Conservation (phyloP, 2,888 invertebrate genomes). For the Dinocampus coccinellae region DNA sequence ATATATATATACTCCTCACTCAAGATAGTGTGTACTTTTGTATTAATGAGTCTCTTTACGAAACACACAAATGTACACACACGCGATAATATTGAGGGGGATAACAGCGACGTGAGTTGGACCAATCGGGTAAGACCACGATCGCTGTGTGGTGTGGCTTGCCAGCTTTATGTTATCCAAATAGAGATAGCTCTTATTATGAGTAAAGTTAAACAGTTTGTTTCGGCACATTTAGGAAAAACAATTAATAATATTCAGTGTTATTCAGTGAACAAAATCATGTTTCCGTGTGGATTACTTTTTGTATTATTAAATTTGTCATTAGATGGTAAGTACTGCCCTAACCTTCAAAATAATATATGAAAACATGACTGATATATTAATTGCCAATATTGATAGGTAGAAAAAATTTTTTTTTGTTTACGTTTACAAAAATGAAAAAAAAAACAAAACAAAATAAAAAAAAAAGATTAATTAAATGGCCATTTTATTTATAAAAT, state of each 20-base stretch:
- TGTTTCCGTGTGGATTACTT: constrained; percentile 62
- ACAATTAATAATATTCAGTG: constrained; percentile 8
- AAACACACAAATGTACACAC: too few relatives aligned
- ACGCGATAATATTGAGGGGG: neutral
- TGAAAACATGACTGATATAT: too few relatives aligned
- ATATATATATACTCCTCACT: too few relatives aligned
- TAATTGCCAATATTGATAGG: too few relatives aligned
- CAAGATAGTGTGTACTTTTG: too few relatives aligned
- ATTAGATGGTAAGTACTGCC: constrained; percentile 58
- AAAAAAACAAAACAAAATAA: too few relatives aligned
- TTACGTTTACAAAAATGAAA: too few relatives aligned
- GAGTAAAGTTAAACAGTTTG: constrained; percentile 32
- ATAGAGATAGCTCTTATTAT: constrained; percentile 49
- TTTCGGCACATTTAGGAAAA: neutral
- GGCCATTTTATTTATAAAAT: constrained; percentile 15
- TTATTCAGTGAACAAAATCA: constrained; percentile 45
- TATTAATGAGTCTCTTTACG: too few relatives aligned
- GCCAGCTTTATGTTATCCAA: constrained; percentile 59
- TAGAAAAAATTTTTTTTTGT: too few relatives aligned
- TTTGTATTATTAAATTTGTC: constrained; percentile 61
- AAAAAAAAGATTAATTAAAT: neutral
- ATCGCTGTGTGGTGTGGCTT: constrained; percentile 64
- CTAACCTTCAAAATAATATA: constrained; percentile 54
- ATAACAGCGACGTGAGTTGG: constrained; percentile 55
- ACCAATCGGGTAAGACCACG: constrained; percentile 72